Evolutionary conservation across 2,888 invertebrate genomes (phyloP).

Genomic region (Eledona agricola): DNA sequence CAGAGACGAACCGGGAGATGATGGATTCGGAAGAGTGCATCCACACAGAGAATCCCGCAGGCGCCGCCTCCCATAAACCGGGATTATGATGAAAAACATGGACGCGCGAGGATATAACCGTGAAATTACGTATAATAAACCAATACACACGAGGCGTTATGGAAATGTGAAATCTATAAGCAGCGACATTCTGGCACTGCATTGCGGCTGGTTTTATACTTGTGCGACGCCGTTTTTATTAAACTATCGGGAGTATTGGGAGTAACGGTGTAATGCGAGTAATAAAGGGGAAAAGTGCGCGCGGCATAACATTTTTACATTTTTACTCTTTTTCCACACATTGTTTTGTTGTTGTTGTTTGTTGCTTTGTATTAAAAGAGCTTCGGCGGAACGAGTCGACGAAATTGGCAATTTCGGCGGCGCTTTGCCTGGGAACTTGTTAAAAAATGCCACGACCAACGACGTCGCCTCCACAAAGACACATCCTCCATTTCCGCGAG

Average conservation of each 20-base stretch:
- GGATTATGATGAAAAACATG: slow-evolving; percentile 41
- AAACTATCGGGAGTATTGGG: slow-evolving; percentile 40
- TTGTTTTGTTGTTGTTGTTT: slow-evolving; percentile 26
- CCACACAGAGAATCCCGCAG: slow-evolving; percentile 49
- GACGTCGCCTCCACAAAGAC: slow-evolving; percentile 6
- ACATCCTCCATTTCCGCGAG: slow-evolving; percentile 2
- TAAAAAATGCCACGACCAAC: slow-evolving; percentile 17
- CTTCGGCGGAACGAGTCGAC: slow-evolving; percentile 19
- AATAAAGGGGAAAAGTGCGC: slow-evolving; percentile 20
- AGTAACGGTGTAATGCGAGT: slow-evolving; percentile 39
- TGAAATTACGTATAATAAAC: slow-evolving; percentile 56
- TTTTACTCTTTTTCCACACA: too few species aligned
- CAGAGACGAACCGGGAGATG: slow-evolving; percentile 40
- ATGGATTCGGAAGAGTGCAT: slow-evolving; percentile 45
- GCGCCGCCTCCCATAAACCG: slow-evolving; percentile 33
- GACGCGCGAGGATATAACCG: slow-evolving; percentile 36
- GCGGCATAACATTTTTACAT: slow-evolving; percentile 30
- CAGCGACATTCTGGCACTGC: slow-evolving; percentile 50
- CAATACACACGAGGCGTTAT: slow-evolving; percentile 52
- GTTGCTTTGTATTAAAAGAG: slow-evolving; percentile 17
- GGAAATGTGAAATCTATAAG: slow-evolving; percentile 57
- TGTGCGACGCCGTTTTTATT: slow-evolving; percentile 47
- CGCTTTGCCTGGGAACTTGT: slow-evolving; percentile 16
- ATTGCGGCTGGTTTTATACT: slow-evolving; percentile 53
- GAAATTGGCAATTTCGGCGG: slow-evolving; percentile 31